Evolutionary conservation across 2,797 vertebrate species (phyloP), one percentile per base, ranked within the genome.

Genomic region (Peromyscus nudipes): DNA sequence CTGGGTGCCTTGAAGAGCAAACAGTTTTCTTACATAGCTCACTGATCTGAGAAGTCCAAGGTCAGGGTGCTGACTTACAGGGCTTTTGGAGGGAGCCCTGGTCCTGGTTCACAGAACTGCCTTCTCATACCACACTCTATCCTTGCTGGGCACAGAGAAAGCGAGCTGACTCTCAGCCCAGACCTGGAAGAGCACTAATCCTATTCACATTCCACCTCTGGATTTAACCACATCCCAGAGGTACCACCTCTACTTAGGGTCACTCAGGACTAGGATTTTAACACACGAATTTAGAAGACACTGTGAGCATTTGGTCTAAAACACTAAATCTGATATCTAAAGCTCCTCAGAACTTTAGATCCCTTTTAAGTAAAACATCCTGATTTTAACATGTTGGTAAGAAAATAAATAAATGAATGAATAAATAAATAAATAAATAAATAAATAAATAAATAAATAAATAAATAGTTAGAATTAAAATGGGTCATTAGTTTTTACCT

Each of bases 301-400:
- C 37, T 37, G 37, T 27, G 76, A 4, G 29, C 23, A 96, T 79
- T 64, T 37, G 34, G 5, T 79, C 40, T 43, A 73, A 2, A 71
- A 27, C 29, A 73, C 17, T 65, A n/a, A 43, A 31, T 85, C 37
- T 79, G 43, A 43, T 77, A 75, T 84, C 73, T 67, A 71, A 40
- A 69, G 25, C 86, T 46, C 46, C n/a, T 92, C 37, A 89, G 55
- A 92, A 94, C 49, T 90, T 60, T 34, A 87, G 17, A 84, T 21
- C 13, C 25, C 62, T 43, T 91, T 81, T 85, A 49, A 77, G 52
- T 71, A 79, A 87, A 71, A 57, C 12, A 88, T 27, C 29, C 49
- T 90, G 37, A 84, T 89, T 92, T 92, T 69, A 85, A 57, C 49
- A 37, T 43, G 21, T 16, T 89, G 91, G n/a, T 49, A 91, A 89